These are phyloP conservation scores for Phylloscopus trochiloides DNA, from an alignment of 2,113 vertebrate species.

Conservation along the genomic window DNA sequence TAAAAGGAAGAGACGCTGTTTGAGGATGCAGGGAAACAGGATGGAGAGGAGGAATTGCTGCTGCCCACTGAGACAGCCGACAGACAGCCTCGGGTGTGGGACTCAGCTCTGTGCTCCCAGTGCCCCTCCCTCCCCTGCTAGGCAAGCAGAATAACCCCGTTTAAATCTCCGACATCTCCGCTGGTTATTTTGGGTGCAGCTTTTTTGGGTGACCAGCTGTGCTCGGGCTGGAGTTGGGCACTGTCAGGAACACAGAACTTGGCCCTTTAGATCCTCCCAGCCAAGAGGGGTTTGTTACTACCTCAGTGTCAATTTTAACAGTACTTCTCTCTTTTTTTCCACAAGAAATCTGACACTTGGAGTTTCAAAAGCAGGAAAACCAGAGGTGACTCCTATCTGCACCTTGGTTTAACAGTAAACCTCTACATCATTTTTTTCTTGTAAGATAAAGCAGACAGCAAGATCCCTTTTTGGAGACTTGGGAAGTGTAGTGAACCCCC, in stretches of 20 bases:
- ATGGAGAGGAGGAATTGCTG: background rate
- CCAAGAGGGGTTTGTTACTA: background rate
- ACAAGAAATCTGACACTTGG: background rate
- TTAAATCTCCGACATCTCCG: background rate
- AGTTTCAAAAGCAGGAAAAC: background rate
- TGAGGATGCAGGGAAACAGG: background rate
- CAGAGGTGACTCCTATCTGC: background rate
- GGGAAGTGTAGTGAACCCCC: background rate
- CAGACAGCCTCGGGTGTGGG: background rate
- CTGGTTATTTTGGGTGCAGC: background rate
- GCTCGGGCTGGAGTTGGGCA: rapidly evolving
- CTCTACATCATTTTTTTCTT: background rate
- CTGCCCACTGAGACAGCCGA: background rate
- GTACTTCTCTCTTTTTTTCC: rapidly evolving
- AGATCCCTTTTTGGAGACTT: background rate
- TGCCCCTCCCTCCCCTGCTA: background rate
- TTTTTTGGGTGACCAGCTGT: background rate
- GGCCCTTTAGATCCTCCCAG: background rate
- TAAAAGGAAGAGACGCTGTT: background rate
- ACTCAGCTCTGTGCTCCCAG: background rate
- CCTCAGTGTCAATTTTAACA: background rate
- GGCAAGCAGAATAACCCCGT: background rate
- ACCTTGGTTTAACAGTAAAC: background rate
- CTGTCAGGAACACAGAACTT: background rate
- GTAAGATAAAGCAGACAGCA: background rate